Evolutionary conservation across 2,797 vertebrate genomes (phyloP).

Genomic region (Sebastes kiyomatsui): DNA sequence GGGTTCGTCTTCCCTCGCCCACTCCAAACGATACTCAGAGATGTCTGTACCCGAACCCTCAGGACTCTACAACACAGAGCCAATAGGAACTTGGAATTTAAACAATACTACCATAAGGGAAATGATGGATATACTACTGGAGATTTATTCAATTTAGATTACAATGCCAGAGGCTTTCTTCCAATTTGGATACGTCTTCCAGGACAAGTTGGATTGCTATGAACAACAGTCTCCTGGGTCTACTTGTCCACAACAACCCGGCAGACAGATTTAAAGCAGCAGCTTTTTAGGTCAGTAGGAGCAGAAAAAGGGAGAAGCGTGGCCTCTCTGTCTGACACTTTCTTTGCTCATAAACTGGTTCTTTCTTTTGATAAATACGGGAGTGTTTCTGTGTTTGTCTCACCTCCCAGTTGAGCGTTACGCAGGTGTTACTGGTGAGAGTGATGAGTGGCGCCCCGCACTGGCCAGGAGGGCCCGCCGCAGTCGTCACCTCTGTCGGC

Average conservation of each 20-base stretch:
- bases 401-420: conserved; percentile 95
- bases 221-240: background rate
- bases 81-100: background rate
- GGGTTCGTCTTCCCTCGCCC: conserved; percentile 89
- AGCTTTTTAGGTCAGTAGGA: background rate
- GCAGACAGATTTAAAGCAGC: background rate
- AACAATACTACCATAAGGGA: background rate
- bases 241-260: background rate
- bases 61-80: conserved; percentile 84
- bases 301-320: background rate
- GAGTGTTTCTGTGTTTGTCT: conserved; percentile 50
- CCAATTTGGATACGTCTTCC: background rate
- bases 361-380: background rate
- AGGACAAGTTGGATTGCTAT: background rate
- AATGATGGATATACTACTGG: background rate
- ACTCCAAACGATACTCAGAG: conserved; percentile 95
- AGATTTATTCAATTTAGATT: background rate
- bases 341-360: background rate
- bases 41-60: conserved; percentile 93
- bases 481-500: conserved; percentile 89
- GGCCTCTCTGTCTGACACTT: background rate
- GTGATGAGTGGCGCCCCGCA: conserved; percentile 89
- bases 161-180: background rate
- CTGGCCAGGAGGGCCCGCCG: conserved; percentile 92
- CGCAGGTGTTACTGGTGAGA: conserved; percentile 85